A percentile compares a stretch with the other conserved stretches of the same genome.
Evolutionary conservation across 1,140 invertebrate species (phyloP).

Genomic region (Ctenoplectra terminalis): DNA sequence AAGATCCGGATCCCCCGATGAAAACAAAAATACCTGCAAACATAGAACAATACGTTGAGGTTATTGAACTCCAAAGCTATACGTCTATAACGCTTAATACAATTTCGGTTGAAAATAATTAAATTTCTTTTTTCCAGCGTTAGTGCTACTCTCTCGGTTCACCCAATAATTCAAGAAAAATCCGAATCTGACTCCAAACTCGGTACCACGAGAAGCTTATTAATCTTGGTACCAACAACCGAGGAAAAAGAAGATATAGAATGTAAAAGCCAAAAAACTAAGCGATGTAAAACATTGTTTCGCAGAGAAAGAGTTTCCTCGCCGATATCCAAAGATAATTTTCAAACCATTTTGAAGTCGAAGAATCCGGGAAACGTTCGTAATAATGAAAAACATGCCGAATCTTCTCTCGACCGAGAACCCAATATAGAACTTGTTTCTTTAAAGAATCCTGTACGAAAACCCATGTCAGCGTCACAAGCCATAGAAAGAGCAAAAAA

Average conservation of each 20-base stretch:
- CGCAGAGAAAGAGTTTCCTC: not conserved
- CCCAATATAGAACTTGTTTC: not conserved
- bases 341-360: not conserved
- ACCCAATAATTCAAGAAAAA: too few species aligned
- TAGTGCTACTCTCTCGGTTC: not conserved
- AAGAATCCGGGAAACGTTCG: not conserved
- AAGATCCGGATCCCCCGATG: not conserved
- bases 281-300: conserved; percentile 57
- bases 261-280: conserved; percentile 41
- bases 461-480: not conserved
- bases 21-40: not conserved
- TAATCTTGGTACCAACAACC: conserved; percentile 48
- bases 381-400: not conserved
- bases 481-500: not conserved
- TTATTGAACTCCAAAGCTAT: not conserved
- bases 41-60: not conserved
- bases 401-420: not conserved
- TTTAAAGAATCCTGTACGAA: not conserved
- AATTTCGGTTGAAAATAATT: not conserved
- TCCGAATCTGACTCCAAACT: not conserved
- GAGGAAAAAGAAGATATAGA: not conserved
- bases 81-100: too few species aligned
- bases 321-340: conserved; percentile 12
- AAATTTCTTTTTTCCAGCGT: conserved; percentile 3
- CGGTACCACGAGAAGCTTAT: conserved; percentile 46